These are phyloP conservation scores for Corythornis vintsioides DNA, from an alignment of 2,113 vertebrate species.

Conservation along the genomic window DNA sequence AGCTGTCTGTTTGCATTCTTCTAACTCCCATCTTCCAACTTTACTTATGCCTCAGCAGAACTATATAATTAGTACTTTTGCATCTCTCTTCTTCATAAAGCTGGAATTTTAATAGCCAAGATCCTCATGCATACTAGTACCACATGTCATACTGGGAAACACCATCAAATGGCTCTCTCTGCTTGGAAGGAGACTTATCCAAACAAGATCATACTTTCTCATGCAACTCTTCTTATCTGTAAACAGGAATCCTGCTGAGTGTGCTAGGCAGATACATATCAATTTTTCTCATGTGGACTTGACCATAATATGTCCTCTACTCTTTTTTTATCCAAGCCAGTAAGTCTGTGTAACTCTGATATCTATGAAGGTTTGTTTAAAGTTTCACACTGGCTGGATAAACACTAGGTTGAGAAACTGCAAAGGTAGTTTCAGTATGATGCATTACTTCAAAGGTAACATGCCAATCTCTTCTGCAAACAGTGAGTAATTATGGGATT, in stretches of 20 bases:
- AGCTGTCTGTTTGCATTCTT: background rate
- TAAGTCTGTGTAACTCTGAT: background rate
- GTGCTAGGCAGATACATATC: background rate
- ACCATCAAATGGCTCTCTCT: background rate
- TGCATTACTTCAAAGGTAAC: conserved; percentile 43
- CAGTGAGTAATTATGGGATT: conserved; percentile 1
- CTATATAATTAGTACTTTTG: background rate
- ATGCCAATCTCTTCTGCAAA: conserved; percentile 46
- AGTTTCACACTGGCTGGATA: conserved; percentile 32
- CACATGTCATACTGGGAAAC: background rate
- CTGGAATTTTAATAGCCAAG: background rate
- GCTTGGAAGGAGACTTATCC: conserved; percentile 11
- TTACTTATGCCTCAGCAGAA: background rate
- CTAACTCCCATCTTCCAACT: background rate
- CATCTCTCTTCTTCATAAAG: background rate
- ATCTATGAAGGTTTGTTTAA: background rate
- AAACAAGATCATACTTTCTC: background rate
- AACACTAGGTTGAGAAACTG: conserved; percentile 43
- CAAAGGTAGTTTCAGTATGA: conserved; percentile 50
- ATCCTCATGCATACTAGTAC: background rate
- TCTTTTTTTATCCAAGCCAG: background rate
- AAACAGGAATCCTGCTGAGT: conserved; percentile 10
- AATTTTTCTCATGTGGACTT: background rate
- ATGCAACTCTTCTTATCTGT: background rate
- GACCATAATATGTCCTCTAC: background rate